phyloP scores from a whole-genome alignment of 2,797 vertebrate genomes.

The Sus cebifrons region DNA sequence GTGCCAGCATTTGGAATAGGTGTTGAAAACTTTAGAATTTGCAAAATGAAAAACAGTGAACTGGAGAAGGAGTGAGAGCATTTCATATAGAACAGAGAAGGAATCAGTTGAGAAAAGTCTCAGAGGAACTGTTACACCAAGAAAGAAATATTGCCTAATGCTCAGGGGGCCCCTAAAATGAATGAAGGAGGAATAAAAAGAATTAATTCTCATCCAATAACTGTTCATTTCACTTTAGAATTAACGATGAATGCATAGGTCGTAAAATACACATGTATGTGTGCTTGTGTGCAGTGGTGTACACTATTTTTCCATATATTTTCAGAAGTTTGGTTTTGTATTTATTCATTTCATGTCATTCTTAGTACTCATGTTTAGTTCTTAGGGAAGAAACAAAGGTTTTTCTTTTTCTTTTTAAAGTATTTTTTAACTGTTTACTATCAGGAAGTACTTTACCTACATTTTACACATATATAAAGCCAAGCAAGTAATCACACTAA shows the following conservation, averaged over 20 bases:
- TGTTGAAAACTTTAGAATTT: not conserved
- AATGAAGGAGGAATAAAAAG: not conserved
- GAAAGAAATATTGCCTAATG: not conserved
- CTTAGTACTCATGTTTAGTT: not conserved
- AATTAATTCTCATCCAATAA: not conserved
- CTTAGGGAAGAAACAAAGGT: not conserved
- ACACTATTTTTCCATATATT: not conserved
- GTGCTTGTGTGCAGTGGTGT: not conserved
- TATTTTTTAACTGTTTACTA: not conserved
- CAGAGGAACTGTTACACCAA: not conserved
- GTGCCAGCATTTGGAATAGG: not conserved
- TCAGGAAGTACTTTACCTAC: not conserved
- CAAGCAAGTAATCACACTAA: not conserved
- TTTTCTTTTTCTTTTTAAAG: not conserved
- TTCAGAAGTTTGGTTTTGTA: not conserved
- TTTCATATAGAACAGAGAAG: not conserved
- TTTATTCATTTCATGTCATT: not conserved
- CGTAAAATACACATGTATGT: rapidly evolving
- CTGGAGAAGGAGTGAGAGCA: not conserved
- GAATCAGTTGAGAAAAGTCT: not conserved
- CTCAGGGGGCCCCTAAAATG: not conserved
- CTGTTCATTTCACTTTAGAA: not conserved
- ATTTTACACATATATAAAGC: not conserved
- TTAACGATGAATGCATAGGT: not conserved
- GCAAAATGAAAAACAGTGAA: not conserved